Evolutionary conservation across 2,113 vertebrate species (phyloP), one percentile per base, ranked within the genome.

Genomic region (Passer domesticus): DNA sequence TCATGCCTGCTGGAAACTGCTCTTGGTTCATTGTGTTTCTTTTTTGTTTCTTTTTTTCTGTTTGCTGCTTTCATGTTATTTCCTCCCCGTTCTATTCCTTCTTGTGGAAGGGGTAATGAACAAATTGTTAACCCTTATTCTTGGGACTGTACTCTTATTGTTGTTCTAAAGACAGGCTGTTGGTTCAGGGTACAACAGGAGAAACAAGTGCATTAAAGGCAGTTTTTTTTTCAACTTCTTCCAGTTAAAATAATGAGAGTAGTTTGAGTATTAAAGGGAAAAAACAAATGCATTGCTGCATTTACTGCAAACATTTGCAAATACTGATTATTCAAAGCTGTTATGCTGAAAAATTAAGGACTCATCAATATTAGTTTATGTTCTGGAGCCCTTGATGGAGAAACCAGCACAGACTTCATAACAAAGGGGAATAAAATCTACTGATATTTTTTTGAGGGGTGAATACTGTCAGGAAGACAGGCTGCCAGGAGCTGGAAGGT

Each of bases 71-170:
- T 80, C 4, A 4, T 43, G 6, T 27, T 77, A 9, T 75, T 84
- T 64, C 53, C 7, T 92, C 30, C 27, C 4, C 2, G 5, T 84
- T 84, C 33, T 79, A 1, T 70, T 66, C 5, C 12, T 55, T 50
- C 39, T 78, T 87, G 30, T 15, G 68, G 47, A 44, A 92, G 20
- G 67, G 6, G 8, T 35, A 55, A 28, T 3, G 5, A 89, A 47
- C 7, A n/a, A 27, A 49, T 35, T 44, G 23, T 50, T 85, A 53
- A 39, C 6, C 13, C 17, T 64, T 62, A 7, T 11, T 90, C 15
- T 66, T 83, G 56, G 11, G 43, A 17, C 22, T 58, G 3, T 46
- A 6, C 50, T 87, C 0, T 0, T 59, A 0, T 62, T 81, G 69
- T 75, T 43, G 15, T 44, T 78, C 13, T 50, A 67, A 93, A 59